Conservation (phyloP, 2,888 invertebrate genomes). For the Eremobia ochroleuca region DNA sequence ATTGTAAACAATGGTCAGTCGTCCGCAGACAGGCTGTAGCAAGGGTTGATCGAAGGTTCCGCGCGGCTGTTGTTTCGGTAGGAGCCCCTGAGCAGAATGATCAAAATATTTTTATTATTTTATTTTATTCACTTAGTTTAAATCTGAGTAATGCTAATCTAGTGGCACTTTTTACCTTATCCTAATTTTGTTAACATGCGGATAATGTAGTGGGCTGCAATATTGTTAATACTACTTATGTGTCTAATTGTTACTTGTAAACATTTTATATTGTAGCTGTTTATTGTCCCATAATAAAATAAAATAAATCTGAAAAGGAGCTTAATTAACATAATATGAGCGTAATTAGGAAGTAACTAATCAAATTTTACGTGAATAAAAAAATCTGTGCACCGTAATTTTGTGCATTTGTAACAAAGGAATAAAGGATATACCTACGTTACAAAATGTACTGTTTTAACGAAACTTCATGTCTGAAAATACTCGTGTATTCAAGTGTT, state of each 20-base stretch:
- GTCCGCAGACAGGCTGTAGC: constrained; percentile 13
- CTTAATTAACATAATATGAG: not conserved
- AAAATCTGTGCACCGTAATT: not conserved
- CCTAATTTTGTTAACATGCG: no score
- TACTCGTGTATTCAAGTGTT: constrained; percentile 30
- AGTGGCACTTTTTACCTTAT: no score
- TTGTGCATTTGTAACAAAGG: constrained; percentile 25
- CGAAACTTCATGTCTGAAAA: constrained; percentile 38
- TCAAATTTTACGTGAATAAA: constrained; percentile 1
- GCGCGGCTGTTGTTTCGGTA: not conserved
- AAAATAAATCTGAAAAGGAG: not conserved
- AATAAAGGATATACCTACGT: constrained; percentile 24
- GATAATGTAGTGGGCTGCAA: no score
- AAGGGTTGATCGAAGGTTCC: constrained; percentile 16
- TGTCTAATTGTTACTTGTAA: no score
- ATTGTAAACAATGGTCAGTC: constrained; percentile 38
- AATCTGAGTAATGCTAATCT: no score
- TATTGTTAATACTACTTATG: no score
- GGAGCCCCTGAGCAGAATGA: not conserved
- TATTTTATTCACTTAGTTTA: no score
- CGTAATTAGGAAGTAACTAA: constrained; percentile 22
- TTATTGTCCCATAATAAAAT: no score
- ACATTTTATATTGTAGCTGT: no score
- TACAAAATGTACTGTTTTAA: constrained; percentile 15
- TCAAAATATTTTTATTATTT: constrained; percentile 2